Base-by-base conservation (phyloP, 1,140 invertebrate species). In the Samia ricini region DNA sequence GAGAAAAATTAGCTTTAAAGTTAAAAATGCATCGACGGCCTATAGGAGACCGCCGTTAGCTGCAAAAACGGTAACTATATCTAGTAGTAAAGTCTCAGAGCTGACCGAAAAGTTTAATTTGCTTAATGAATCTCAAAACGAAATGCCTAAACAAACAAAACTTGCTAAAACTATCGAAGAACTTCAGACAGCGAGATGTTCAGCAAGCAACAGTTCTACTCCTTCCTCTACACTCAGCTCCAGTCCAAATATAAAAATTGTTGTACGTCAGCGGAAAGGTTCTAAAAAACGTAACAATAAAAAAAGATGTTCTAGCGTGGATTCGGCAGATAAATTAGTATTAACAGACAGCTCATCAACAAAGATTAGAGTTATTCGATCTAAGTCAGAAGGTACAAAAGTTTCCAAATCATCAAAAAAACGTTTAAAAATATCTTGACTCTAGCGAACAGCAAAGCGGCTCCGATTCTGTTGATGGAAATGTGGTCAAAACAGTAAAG, bases 21-120 rank as follows among this genome's bases (percentile, higher is more conserved):
- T 86, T 29, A 90, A 87, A 77, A 91, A 78, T 69, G 79, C 80
- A 6, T 81, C 86, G n/a, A 66, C 70, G 10, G 76, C 71, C 1
- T 76, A 91, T 48, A 78, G 81, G 67, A 77, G 85, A 54, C 81
- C 89, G 22, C 83, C 83, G 21, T 54, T 87, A 63, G 76, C 78
- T 36, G 76, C 77, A 15, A 88, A 87, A 62, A 89, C 83, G n/a
- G 82, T 91, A 68, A 90, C 88, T 23, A 82, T 92, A 67, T 81
- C 85, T 42, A 90, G 83, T 57, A 92, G 73, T 64, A 91, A 90
- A 71, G 92, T 93, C 1, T 89, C 91, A 24, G 88, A 92, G 72
- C 68, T 93, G 22, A 92, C 92, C 2, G 91, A 91, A 66, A 92
- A 92, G 71, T 93, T 92, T 71, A 92, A 92, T 69, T 77, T 92